Evolutionary conservation across 2,888 invertebrate species (phyloP), one percentile per base, ranked within the genome.

Genomic region (Machimus rusticus): DNA sequence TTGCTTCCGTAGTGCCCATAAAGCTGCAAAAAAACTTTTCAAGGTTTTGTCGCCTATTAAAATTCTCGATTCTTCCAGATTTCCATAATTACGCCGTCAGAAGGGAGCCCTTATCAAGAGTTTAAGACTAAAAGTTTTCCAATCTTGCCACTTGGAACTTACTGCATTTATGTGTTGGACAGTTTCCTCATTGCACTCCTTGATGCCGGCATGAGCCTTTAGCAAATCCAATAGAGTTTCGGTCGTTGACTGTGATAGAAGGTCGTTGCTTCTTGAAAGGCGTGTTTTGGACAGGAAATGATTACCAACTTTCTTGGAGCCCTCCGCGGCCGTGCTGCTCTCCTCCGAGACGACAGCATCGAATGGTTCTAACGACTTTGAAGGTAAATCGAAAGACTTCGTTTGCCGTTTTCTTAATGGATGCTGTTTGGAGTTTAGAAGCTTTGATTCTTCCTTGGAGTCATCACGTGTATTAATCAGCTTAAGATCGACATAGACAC

Each of bases 181-280:
- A 9, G 93, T 93, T 88, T 93, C 93, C 6, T 91, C 92, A 8
- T 90, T 92, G 89, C 92, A 93, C n/a, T 93, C 92, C 88, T 93
- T 93, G n/a, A 93, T 91, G 0, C 93, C 93, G 1, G 92, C 90
- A 89, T 93, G 92, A 87, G 92, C 92, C 89, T 92, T 93, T 6
- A 93, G 89, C 90, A 93, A 89, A 81, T 92, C 92, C 37, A 93
- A 91, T 3, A 93, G 90, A 23, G 91, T 93, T 89, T 93, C 93
- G 0, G 92, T 93, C 66, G 91, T 91, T 74, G 92, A 92, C 88
- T 93, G 93, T 14, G 91, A 90, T 31, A 93, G 89, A 74, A 93
- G 89, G 51, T 93, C 92, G 87, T 91, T 92, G 88, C 90, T 91
- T n/a, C 92, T 91, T 14, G 90, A 88, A 66, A 90, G 87, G 85